phyloP scores from a whole-genome alignment of 2,888 invertebrate genomes.

The Sycophila texana region DNA sequence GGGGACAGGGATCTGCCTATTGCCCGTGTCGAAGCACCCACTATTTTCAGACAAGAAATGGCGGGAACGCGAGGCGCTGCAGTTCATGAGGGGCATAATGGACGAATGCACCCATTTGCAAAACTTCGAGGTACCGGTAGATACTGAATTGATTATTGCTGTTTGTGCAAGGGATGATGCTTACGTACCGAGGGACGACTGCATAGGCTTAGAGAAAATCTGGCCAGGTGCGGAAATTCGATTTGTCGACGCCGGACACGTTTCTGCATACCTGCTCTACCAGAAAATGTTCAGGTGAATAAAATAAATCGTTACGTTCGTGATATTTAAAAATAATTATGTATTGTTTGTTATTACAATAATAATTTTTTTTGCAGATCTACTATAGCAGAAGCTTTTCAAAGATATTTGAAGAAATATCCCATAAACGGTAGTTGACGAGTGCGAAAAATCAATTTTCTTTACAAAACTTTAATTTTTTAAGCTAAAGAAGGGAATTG shows the following conservation, averaged over 20 bases:
- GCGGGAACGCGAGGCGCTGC: conserved; percentile 87
- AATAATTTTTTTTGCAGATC: conserved; percentile 73
- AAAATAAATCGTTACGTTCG: background rate
- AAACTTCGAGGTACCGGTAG: conserved; percentile 92
- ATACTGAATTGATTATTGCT: conserved; percentile 92
- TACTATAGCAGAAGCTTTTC: conserved; percentile 87
- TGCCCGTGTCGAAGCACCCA: conserved; percentile 70
- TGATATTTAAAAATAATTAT: background rate
- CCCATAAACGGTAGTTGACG: conserved; percentile 63
- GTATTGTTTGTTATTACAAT: background rate
- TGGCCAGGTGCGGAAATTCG: conserved; percentile 96
- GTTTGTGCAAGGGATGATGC: conserved; percentile 93
- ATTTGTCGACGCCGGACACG: conserved; percentile 92
- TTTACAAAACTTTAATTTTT: conserved; percentile 26
- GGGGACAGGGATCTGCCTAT: conserved; percentile 68
- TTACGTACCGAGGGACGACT: conserved; percentile 92
- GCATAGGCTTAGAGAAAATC: conserved; percentile 88
- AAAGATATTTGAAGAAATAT: conserved; percentile 80
- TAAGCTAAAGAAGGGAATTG: conserved; percentile 6
- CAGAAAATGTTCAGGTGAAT: conserved; percentile 90
- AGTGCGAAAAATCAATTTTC: background rate
- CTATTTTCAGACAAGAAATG: conserved; percentile 76
- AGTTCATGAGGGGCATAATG: conserved; percentile 98
- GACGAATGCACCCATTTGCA: conserved; percentile 98
- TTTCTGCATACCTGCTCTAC: conserved; percentile 91